phyloP scores from a whole-genome alignment of 2,113 vertebrate species.

The Oncorhynchus keta region DNA sequence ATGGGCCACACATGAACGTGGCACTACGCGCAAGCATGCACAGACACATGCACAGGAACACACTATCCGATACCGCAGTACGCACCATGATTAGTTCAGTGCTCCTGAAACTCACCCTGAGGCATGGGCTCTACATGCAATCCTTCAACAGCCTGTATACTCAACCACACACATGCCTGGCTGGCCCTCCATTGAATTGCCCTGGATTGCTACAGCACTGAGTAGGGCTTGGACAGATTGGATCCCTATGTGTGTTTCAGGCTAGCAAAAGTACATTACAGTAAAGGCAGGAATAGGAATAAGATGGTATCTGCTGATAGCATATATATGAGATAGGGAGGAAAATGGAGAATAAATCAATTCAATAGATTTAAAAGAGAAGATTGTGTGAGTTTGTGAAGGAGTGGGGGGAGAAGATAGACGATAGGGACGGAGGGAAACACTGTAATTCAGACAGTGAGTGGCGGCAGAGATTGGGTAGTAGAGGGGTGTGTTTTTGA shows the following conservation, averaged over 20 bases:
- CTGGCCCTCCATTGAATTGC: too few relatives aligned
- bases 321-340: too few relatives aligned
- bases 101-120: background rate
- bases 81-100: background rate
- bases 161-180: background rate
- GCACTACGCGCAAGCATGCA: constrained; percentile 1
- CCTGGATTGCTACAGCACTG: too few relatives aligned
- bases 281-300: too few relatives aligned
- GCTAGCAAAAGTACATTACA: too few relatives aligned
- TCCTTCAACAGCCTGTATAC: background rate
- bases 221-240: too few relatives aligned
- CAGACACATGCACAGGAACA: background rate
- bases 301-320: too few relatives aligned
- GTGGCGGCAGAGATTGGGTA: background rate
- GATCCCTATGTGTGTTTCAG: too few relatives aligned
- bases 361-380: too few relatives aligned
- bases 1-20: constrained; percentile 30
- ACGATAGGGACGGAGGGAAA: background rate
- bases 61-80: background rate
- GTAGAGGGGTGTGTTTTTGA: constrained; percentile 11
- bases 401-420: background rate
- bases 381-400: background rate
- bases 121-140: background rate
- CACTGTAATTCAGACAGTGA: background rate
- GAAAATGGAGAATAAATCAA: too few relatives aligned